phyloP scores from a whole-genome alignment of 2,113 vertebrate species.

The Gobiocypris rarus region DNA sequence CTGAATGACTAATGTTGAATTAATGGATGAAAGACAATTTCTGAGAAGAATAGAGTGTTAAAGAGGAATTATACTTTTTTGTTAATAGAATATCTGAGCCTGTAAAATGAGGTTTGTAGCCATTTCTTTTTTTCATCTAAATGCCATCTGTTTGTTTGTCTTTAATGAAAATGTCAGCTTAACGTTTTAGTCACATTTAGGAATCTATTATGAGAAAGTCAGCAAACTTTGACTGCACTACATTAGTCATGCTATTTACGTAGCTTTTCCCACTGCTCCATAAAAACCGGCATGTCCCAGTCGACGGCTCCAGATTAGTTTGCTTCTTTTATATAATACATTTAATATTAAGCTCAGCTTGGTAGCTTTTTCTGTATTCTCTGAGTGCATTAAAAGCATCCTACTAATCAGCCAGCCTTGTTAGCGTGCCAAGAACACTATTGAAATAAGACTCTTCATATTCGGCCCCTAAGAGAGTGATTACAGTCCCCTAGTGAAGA shows the following conservation, averaged over 20 bases:
- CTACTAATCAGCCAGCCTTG: constrained; percentile 70
- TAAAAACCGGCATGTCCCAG: constrained; percentile 40
- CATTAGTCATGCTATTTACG: not conserved
- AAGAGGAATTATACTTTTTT: not conserved
- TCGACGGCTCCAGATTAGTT: constrained; percentile 60
- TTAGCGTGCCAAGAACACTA: constrained; percentile 57
- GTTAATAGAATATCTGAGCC: not conserved
- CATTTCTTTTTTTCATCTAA: not conserved
- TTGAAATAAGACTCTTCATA: constrained; percentile 69
- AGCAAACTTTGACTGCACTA: not conserved
- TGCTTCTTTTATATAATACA: constrained; percentile 37
- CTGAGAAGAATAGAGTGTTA: not conserved
- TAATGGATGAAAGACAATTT: not conserved
- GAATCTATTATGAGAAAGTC: not conserved
- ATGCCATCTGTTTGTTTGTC: constrained; percentile 8
- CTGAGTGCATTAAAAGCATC: constrained; percentile 49
- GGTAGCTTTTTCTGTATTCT: constrained; percentile 50
- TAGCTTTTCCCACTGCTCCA: constrained; percentile 23
- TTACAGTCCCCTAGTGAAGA: constrained; percentile 58
- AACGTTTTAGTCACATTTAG: constrained; percentile 2
- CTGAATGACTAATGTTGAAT: not conserved
- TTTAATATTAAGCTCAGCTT: constrained; percentile 51
- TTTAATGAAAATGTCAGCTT: not conserved
- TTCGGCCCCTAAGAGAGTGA: constrained; percentile 61
- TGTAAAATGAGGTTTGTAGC: not conserved